A percentile compares a stretch with the other conserved stretches of the same genome.
Conservation (phyloP, 1,140 invertebrate species). For the Heterodera carotae region DNA sequence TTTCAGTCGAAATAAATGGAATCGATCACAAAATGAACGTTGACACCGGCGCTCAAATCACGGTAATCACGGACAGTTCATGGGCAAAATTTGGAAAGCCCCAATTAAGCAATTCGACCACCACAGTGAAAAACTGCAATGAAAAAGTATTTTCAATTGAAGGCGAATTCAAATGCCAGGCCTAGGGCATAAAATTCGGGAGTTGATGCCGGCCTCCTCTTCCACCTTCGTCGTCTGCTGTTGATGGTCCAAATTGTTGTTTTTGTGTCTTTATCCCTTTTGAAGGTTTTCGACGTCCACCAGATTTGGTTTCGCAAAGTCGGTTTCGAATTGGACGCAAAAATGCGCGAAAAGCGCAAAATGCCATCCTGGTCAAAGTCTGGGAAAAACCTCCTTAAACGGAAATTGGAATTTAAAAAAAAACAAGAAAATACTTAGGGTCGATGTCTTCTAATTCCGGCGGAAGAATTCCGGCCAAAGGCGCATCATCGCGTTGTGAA, state of each 20-base stretch:
- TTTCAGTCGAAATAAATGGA: no score
- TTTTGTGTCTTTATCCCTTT: constrained; percentile 46
- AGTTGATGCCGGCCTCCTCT: constrained; percentile 8
- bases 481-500: constrained; percentile 54
- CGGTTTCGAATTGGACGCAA: constrained; percentile 56
- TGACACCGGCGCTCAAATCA: no score
- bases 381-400: constrained; percentile 53
- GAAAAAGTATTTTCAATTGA: no score
- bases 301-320: constrained; percentile 57
- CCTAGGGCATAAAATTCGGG: no score
- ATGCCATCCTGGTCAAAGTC: constrained; percentile 53
- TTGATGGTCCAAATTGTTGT: no score
- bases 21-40: no score
- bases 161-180: no score
- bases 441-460: constrained; percentile 59
- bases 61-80: no score
- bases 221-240: not conserved
- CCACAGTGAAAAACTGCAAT: no score
- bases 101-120: no score
- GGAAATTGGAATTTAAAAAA: not conserved
- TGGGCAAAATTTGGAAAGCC: no score
- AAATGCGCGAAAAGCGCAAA: constrained; percentile 61
- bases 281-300: constrained; percentile 60
- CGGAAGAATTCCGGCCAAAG: constrained; percentile 54
- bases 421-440: constrained; percentile 52